Evolutionary conservation across 2,113 vertebrate species (phyloP).

Genomic region (Sterrhoptilus dennistouni): DNA sequence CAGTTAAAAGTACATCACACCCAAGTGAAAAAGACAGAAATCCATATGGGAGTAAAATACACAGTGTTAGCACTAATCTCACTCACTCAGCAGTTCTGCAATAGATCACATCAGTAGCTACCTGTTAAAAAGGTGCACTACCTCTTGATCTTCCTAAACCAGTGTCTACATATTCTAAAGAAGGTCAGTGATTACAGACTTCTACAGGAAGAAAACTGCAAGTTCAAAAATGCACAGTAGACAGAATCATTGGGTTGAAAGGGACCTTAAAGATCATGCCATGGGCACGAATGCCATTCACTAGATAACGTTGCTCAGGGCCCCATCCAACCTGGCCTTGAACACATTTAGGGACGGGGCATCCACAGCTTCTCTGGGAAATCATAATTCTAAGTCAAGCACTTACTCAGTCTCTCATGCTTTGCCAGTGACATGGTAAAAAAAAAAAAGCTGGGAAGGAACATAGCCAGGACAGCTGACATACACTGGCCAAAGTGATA

Average conservation of each 20-base stretch:
- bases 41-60: background rate
- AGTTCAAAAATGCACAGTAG: background rate
- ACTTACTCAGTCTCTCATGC: too few relatives aligned
- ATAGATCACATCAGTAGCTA: background rate
- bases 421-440: too few relatives aligned
- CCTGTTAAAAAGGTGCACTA: background rate
- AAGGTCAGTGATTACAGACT: background rate
- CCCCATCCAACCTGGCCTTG: background rate
- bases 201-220: background rate
- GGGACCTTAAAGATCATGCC: background rate
- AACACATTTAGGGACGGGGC: too few relatives aligned
- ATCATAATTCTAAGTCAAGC: too few relatives aligned
- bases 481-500: background rate
- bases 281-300: background rate
- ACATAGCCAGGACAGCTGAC: background rate
- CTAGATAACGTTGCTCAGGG: too few relatives aligned
- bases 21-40: background rate
- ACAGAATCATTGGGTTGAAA: background rate
- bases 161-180: background rate
- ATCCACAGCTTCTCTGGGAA: too few relatives aligned
- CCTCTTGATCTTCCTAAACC: background rate
- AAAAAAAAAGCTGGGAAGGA: background rate
- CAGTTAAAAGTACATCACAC: background rate
- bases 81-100: background rate
- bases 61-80: background rate